Conservation (phyloP, 2,113 vertebrate species). For the Potamarius usumacintae region DNA sequence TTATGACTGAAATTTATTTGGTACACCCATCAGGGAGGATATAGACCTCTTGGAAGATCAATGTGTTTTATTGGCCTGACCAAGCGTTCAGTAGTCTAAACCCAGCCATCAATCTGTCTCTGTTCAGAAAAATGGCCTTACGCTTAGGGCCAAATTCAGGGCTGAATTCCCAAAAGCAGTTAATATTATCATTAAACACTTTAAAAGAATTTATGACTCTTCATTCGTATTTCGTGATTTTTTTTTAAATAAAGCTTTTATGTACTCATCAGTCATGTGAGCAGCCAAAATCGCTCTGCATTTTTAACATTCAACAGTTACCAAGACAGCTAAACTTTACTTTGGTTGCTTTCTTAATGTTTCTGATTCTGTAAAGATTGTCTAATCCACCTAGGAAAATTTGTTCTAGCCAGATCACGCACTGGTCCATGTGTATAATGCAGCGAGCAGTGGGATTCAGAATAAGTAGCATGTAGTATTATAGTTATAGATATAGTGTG, state of each 20-base stretch:
- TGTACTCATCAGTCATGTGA: neutral
- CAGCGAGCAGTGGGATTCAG: neutral
- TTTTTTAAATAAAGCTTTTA: neutral
- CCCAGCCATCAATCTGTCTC: neutral
- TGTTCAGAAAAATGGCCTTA: neutral
- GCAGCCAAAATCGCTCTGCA: neutral
- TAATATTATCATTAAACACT: neutral
- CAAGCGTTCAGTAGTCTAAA: neutral
- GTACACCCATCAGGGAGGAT: neutral
- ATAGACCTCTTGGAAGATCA: neutral
- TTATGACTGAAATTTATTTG: neutral
- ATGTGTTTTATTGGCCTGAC: neutral
- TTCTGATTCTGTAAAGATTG: neutral
- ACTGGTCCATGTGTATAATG: neutral
- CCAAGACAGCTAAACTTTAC: neutral
- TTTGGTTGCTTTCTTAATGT: neutral
- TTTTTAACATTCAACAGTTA: neutral
- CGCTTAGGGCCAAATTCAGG: neutral
- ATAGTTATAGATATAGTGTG: neutral
- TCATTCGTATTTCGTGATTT: neutral
- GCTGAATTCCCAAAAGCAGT: neutral
- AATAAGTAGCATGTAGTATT: neutral
- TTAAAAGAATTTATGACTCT: neutral
- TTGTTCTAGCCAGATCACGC: neutral
- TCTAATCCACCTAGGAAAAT: neutral